Evolutionary conservation across 2,888 invertebrate genomes (phyloP).

Genomic region (Pseudeuparius sepicola): DNA sequence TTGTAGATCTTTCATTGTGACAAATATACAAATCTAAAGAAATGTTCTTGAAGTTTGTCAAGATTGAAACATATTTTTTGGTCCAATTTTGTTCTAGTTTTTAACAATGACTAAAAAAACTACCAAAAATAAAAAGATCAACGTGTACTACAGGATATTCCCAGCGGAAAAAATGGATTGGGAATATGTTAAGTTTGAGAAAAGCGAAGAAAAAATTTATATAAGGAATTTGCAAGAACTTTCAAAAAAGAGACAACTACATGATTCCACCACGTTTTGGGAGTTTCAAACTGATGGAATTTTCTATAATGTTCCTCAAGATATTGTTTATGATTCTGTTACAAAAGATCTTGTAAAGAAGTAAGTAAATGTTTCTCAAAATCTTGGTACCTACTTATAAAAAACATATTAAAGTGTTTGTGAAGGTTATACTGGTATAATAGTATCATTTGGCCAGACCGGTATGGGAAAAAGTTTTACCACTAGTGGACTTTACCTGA

Average conservation of each 20-base stretch:
- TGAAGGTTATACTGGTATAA: slow-evolving; percentile 30
- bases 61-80: no score
- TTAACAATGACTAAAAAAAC: no score
- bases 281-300: slow-evolving; percentile 36
- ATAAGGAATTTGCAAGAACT: slow-evolving; percentile 35
- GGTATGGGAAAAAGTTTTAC: slow-evolving; percentile 38
- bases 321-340: slow-evolving; percentile 33
- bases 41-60: no score
- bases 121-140: no score
- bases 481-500: slow-evolving; percentile 29
- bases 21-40: no score
- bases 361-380: slow-evolving; percentile 30
- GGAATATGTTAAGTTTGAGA: slow-evolving; percentile 32
- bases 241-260: slow-evolving; percentile 20
- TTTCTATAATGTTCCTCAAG: slow-evolving; percentile 36
- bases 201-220: slow-evolving; percentile 33
- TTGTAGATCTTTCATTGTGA: no score
- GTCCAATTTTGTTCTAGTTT: no score
- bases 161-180: slow-evolving; percentile 29
- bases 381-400: no score
- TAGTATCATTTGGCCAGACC: slow-evolving; percentile 39
- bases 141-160: slow-evolving; percentile 31
- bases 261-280: slow-evolving; percentile 34
- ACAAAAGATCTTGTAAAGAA: slow-evolving; percentile 32
- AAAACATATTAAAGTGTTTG: no score